Evolutionary conservation across 2,797 vertebrate genomes (phyloP), one percentile per base, ranked within the genome.

Genomic region (Gobio occitaniae): DNA sequence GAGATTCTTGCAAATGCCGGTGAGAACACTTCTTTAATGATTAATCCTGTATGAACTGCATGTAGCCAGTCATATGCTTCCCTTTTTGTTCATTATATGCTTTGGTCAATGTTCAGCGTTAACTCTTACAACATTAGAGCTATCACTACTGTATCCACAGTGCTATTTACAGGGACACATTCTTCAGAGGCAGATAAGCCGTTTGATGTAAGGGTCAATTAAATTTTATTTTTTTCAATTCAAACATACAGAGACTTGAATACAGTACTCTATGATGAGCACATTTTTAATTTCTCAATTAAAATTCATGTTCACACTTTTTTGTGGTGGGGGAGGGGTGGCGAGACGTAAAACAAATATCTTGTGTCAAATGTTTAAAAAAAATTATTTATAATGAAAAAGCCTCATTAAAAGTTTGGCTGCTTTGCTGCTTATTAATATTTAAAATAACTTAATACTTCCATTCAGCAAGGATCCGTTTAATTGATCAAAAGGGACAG

Each of bases 1-100:
- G 88, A 90, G 50, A 88, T 94, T 41, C 95, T 97, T 52, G 90
- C 94, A 13, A 88, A 87, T 17, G 91, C 93, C 2, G 96, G 95
- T 96, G 69, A 86, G 86, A 47, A 54, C 32, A 17, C 47, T 50
- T 83, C 36, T 82, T 86, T 25, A 85, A n/a, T 86, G 25, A 83
- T 85, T 87, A 47, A 78, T 52, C 38, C 41, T 19, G 19, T 50
- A 32, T 72, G 11, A 68, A 21, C 83, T 48, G 38, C 29, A 25
- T 75, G 13, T 74, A 77, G 83, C 70, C 29, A 70, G 4, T 71
- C 61, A 8, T 50, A 36, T 54, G 66, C 15, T 74, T 70, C 25
- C 9, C 1, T 65, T 69, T 81, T 69, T 25, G 48, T 19, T 4
- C 66, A 44, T 44, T 87, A 21, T 52, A 68, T 78, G 19, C 78